Evolutionary conservation across 2,888 invertebrate species (phyloP), one percentile per base, ranked within the genome.

Genomic region (Elgonia sp.): DNA sequence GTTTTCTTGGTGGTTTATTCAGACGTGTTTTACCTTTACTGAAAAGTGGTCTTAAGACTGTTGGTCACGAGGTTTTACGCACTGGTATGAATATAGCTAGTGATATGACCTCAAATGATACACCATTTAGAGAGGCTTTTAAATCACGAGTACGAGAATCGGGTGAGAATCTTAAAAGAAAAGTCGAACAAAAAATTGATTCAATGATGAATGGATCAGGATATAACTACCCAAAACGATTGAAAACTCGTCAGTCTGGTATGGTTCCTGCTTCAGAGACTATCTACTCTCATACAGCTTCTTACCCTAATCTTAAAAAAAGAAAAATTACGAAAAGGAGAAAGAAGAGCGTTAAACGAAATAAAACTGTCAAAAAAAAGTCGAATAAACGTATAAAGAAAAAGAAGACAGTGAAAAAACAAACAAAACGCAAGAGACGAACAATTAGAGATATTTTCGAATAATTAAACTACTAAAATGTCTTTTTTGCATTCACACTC

Each of bases 1-100:
- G 57, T 63, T 75, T 72, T 37, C n/a, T 82, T 0, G 75, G 83
- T 0, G 83, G 75, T 1, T 39, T 83, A 16, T 82, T 82, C 46
- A 50, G 75, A 65, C 29, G 20, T 6, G 67, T 82, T 12, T 46
- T 82, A n/a, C 82, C 82, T 7, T 40, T 73, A 16, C 16, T 82
- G 16, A 55, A 39, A 18, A n/a, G 37, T 1, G 82, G 82, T 16
- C 63, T 46, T 0, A 46, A 46, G n/a, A 10, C 21, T 21, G 42
- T 73, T 2, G 72, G 82, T 10, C 50, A 37, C 16, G 82, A 82
- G 29, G 73, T 65, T 21, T n/a, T 42, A 29, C n/a, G 42, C 1
- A 10, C 62, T 0, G 72, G 81, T 1, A 14, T 40, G 8, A 72
- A 62, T 18, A 72, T 81, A 29, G 62, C 40, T 0, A n/a, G 10